A percentile compares a stretch with the other conserved stretches of the same genome.
phyloP scores from a whole-genome alignment of 2,113 vertebrate species.

The Uropsilus gracilis region DNA sequence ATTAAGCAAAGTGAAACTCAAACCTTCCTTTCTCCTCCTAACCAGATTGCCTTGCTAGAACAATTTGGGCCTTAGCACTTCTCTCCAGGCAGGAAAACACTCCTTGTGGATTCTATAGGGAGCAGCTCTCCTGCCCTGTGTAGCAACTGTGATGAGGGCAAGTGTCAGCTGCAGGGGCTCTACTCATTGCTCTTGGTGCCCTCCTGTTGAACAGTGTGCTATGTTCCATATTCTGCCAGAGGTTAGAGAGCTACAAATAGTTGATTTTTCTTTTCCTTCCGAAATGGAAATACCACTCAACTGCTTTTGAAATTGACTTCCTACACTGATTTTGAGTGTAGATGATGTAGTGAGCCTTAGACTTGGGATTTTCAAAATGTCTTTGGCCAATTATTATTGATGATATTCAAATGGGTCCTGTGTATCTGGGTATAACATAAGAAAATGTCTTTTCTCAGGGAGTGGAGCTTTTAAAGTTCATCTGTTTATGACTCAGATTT shows the following conservation, averaged over 20 bases:
- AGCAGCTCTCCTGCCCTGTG: not conserved
- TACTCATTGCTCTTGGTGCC: not conserved
- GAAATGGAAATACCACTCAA: conserved; percentile 21
- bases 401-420: conserved; percentile 38
- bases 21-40: not conserved
- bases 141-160: no score
- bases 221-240: not conserved
- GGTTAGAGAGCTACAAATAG: not conserved
- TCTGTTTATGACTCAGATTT: conserved; percentile 2
- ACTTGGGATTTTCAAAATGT: not conserved
- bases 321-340: conserved; percentile 33
- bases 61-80: not conserved
- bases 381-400: not conserved
- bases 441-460: conserved; percentile 23
- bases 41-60: not conserved
- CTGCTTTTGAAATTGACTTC: conserved; percentile 35
- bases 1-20: not conserved
- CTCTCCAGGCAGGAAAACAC: not conserved
- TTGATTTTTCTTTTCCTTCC: not conserved
- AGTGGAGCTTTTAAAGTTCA: not conserved
- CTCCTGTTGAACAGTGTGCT: not conserved
- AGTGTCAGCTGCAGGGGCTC: not conserved
- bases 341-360: not conserved
- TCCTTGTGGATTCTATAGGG: no score
- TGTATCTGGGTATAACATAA: not conserved